These are phyloP conservation scores for Plebejus anna DNA, from an alignment of 2,888 invertebrate species.

Conservation along the genomic window DNA sequence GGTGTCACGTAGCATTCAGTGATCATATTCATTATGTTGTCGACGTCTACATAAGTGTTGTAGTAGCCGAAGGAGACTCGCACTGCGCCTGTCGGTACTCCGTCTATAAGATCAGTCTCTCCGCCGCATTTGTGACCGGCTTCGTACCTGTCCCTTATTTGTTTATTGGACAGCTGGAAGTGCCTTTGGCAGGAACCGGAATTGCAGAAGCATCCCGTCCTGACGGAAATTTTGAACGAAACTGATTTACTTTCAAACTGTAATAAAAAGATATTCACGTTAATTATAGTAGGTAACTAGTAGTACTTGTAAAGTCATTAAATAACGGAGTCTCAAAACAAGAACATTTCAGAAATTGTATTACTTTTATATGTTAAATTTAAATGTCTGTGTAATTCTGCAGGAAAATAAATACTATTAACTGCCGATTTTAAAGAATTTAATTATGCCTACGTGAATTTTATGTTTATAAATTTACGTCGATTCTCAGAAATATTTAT, in stretches of 20 bases:
- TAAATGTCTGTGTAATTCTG: too few relatives aligned
- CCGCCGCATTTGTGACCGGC: constrained; percentile 28
- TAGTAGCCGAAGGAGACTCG: constrained; percentile 30
- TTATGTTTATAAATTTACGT: not conserved
- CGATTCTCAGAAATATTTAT: not conserved
- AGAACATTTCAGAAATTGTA: not conserved
- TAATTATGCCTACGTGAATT: too few relatives aligned
- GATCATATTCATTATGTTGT: constrained; percentile 24
- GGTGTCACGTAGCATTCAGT: not conserved
- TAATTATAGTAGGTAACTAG: too few relatives aligned
- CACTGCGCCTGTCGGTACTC: constrained; percentile 28
- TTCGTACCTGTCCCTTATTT: constrained; percentile 28
- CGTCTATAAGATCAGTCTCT: constrained; percentile 26
- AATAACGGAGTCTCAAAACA: not conserved
- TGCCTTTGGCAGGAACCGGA: constrained; percentile 29
- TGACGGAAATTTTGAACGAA: not conserved
- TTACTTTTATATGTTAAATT: too few relatives aligned
- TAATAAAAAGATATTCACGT: not conserved
- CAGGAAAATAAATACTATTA: too few relatives aligned
- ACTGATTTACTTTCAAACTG: constrained; percentile 26
- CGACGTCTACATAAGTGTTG: constrained; percentile 21
- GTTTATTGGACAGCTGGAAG: constrained; percentile 26
- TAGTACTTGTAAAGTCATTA: not conserved
- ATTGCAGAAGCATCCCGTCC: constrained; percentile 31
- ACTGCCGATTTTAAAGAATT: too few relatives aligned